Base-by-base conservation (phyloP, 2,113 vertebrate genomes). In the Colistium nudipinnis region DNA sequence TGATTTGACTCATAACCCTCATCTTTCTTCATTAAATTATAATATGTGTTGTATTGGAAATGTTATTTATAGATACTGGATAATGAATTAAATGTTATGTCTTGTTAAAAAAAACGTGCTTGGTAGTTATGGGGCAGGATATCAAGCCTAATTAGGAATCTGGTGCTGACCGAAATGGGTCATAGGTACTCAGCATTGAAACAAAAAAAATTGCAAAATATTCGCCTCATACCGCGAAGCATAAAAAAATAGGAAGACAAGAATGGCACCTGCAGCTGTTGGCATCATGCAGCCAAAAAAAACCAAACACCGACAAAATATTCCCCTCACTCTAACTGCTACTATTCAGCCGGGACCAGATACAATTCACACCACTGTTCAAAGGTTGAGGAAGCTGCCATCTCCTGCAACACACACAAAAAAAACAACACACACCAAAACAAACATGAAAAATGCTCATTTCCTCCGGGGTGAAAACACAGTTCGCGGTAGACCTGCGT, bases 301-400 rank as follows among this genome's bases (percentile, higher is more conserved):
- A n/a, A n/a, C n/a, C 43, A 70, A 75, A 78, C 30, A 27, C 1
- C 13, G 13, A 33, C 14, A 5, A 64, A 53, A 57, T 45, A 43
- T 33, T 33, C 11, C n/a, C 25, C 12, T 63, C 30, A 20, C 45
- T 51, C 36, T 62, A 71, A 48, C 39, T 24, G 47, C 41, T 31
- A 5, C 43, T 33, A 63, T 76, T 88, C 82, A 80, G 49, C 67
- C 45, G 86, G 84, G 84, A 86, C 55, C 69, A 62, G 44, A 72
- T 61, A 85, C 72, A 87, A 89, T 90, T 90, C 84, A 84, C 87
- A 90, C 86, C 14, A 52, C 70, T 82, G 47, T 36, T 74, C 41
- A 62, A 70, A 61, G 48, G 57, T 63, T 74, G 43, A 71, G 71
- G n/a, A 45, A 62, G 30, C 53, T 76, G 66, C 47, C 61, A 68